Evolutionary conservation across 2,113 vertebrate genomes (phyloP).

Genomic region (Malaclemys terrapin): DNA sequence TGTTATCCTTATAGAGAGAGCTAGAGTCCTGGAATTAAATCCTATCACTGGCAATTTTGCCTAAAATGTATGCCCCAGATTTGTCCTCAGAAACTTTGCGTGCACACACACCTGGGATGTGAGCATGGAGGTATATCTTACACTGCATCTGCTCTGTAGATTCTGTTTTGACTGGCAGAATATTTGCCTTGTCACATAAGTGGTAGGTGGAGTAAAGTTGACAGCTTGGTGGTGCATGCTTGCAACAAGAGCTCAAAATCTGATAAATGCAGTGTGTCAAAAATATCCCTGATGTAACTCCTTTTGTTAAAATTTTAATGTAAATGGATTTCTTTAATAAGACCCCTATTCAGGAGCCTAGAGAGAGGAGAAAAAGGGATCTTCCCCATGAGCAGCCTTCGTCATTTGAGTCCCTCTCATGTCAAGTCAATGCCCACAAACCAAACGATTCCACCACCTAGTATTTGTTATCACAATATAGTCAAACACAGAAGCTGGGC

Average conservation of each 20-base stretch:
- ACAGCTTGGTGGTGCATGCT: neutral
- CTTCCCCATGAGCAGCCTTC: too few species aligned
- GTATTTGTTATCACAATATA: too few species aligned
- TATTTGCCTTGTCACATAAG: neutral
- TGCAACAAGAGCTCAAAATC: neutral
- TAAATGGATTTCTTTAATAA: neutral
- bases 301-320: neutral
- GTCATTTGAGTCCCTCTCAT: neutral
- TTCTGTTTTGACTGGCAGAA: neutral
- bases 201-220: neutral
- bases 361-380: too few species aligned
- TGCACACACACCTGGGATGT: neutral
- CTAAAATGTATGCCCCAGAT: neutral
- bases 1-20: neutral
- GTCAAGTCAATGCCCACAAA: neutral
- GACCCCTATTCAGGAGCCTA: neutral
- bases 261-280: neutral
- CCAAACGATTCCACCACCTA: neutral
- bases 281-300: neutral
- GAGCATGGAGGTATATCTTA: neutral
- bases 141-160: neutral
- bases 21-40: neutral
- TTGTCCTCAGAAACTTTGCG: neutral
- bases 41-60: too few species aligned
- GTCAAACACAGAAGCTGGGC: neutral